These are phyloP conservation scores for Chaetorhynchus papuensis DNA, from an alignment of 2,113 vertebrate species.

Conservation along the genomic window DNA sequence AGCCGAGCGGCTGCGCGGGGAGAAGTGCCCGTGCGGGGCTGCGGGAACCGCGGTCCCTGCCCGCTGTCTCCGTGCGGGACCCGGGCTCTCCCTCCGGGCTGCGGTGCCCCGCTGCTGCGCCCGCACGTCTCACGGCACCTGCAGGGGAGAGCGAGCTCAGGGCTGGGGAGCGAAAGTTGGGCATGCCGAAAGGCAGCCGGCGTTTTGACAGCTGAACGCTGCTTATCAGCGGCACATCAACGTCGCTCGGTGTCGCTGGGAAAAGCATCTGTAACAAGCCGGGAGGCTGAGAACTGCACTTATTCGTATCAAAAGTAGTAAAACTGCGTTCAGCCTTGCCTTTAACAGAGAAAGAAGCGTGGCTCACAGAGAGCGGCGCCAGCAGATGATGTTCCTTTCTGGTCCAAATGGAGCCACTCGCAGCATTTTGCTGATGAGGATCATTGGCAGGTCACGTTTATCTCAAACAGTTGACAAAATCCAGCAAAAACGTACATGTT, in stretches of 20 bases:
- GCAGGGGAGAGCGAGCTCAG: rapidly evolving
- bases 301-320: background rate
- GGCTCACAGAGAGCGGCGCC: background rate
- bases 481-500: background rate
- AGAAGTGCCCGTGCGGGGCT: background rate
- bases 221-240: rapidly evolving
- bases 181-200: rapidly evolving
- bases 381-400: background rate
- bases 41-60: background rate
- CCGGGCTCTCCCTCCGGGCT: background rate
- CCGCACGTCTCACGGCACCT: rapidly evolving
- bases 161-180: background rate
- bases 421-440: background rate
- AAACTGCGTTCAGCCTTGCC: background rate
- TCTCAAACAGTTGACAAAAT: background rate
- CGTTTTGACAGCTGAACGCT: background rate
- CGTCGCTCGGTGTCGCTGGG: background rate
- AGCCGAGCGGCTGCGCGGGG: background rate
- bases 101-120: background rate
- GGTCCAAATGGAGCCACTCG: background rate
- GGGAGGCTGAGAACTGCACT: background rate
- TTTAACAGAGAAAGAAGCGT: background rate
- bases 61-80: background rate
- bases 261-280: background rate
- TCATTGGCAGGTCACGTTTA: background rate